These are phyloP conservation scores for Loripinus fragilis DNA, from an alignment of 2,888 invertebrate genomes.

Conservation along the genomic window DNA sequence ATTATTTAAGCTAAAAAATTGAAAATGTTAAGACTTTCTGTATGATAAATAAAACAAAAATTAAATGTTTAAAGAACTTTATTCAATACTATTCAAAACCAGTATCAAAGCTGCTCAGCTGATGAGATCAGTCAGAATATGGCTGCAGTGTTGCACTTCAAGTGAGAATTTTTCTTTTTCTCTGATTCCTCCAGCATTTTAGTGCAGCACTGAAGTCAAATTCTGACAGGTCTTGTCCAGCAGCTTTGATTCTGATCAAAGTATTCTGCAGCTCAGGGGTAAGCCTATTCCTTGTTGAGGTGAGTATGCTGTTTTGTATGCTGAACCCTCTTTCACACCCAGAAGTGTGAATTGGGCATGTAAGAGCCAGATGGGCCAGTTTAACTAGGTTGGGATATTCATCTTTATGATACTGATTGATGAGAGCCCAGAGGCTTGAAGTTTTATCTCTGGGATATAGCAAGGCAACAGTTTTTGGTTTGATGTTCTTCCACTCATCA, in stretches of 20 bases:
- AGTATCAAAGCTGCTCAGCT: constrained; percentile 2
- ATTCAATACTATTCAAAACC: neutral
- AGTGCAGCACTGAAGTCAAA: constrained; percentile 20
- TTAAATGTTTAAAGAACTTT: neutral
- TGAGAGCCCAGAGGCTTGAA: constrained; percentile 8
- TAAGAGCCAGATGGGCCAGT: constrained; percentile 9
- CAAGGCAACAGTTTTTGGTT: neutral
- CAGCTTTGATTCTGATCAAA: constrained; percentile 13
- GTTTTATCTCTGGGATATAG: constrained; percentile 21
- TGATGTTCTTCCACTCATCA: neutral
- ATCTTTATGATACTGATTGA: constrained; percentile 16
- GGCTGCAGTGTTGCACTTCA: neutral
- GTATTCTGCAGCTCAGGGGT: neutral
- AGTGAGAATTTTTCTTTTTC: constrained; percentile 1
- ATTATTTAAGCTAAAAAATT: neutral
- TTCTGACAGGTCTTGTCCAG: neutral
- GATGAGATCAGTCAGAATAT: neutral
- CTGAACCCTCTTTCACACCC: constrained; percentile 26
- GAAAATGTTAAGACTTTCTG: neutral
- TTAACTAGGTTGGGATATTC: constrained; percentile 20
- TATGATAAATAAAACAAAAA: neutral
- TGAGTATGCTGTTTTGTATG: constrained; percentile 10
- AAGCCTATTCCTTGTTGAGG: constrained; percentile 17
- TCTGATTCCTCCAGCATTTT: neutral
- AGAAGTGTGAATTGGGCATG: constrained; percentile 17